Evolutionary conservation across 2,888 invertebrate species (phyloP).

Genomic region (Neoascia interrupta): DNA sequence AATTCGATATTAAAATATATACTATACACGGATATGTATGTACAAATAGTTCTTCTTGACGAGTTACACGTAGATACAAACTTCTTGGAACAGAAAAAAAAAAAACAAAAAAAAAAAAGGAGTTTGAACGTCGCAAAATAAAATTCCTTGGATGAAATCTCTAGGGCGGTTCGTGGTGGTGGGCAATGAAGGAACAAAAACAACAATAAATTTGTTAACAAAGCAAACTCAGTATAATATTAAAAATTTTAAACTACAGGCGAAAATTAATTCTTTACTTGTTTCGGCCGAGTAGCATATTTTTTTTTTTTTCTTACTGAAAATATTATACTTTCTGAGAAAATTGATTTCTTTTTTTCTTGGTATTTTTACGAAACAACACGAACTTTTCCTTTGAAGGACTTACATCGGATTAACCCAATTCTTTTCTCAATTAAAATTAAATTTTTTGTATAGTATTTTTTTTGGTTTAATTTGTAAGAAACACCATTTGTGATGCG

Average conservation of each 20-base stretch:
- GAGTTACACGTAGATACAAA: background rate
- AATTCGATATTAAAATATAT: no score
- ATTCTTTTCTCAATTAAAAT: constrained; percentile 36
- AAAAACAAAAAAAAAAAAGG: constrained; percentile 2
- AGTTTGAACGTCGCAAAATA: constrained; percentile 8
- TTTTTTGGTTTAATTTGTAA: constrained; percentile 4
- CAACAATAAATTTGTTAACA: background rate
- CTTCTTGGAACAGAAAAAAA: background rate
- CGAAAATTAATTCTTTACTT: constrained; percentile 70
- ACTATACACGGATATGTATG: background rate
- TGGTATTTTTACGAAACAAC: constrained; percentile 43
- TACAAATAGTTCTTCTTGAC: background rate
- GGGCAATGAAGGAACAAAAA: constrained; percentile 13
- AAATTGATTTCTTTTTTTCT: constrained; percentile 29
- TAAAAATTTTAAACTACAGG: constrained; percentile 46
- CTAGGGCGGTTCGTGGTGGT: no score
- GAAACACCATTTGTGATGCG: constrained; percentile 18
- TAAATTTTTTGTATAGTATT: constrained; percentile 40
- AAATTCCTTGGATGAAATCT: constrained; percentile 58
- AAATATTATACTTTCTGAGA: constrained; percentile 47
- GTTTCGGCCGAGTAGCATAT: constrained; percentile 71
- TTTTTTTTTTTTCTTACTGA: constrained; percentile 54
- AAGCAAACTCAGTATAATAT: background rate
- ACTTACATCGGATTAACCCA: constrained; percentile 65
- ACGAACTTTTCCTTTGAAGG: constrained; percentile 60